A percentile compares a stretch with the other conserved stretches of the same genome.
phyloP scores from a whole-genome alignment of 2,113 vertebrate genomes.

The Tyto alba region DNA sequence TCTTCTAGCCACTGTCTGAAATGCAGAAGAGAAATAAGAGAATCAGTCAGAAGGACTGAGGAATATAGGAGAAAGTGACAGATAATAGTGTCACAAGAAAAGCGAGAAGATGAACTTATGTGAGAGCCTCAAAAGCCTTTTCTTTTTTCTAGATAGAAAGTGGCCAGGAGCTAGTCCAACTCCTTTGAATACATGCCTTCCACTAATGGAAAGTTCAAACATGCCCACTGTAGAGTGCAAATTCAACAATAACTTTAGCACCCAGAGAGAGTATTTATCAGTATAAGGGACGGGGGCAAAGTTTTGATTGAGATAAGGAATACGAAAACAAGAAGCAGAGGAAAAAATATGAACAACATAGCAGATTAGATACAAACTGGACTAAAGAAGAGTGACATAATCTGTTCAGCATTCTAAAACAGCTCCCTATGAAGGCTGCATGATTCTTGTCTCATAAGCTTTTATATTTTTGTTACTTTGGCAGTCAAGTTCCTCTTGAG shows the following conservation, averaged over 20 bases:
- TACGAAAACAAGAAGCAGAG: background rate
- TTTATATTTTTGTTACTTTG: constrained; percentile 21
- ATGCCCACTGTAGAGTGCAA: background rate
- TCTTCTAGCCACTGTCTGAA: constrained; percentile 87
- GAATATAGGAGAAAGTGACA: background rate
- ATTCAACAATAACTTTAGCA: background rate
- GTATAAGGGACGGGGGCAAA: background rate
- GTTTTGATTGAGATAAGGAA: background rate
- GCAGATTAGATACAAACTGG: background rate
- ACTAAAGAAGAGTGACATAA: background rate
- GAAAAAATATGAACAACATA: background rate
- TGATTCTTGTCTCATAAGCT: constrained; percentile 21
- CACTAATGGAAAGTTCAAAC: background rate
- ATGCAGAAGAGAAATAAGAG: background rate
- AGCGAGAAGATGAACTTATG: background rate
- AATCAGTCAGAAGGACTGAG: background rate
- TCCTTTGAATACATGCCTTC: background rate
- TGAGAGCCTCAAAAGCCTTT: background rate
- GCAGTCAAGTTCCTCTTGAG: constrained; percentile 42
- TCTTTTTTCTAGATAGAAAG: background rate
- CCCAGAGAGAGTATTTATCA: background rate
- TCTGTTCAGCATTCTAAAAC: constrained; percentile 23
- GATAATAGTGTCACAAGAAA: background rate
- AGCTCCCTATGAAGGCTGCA: background rate
- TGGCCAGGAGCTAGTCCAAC: background rate